These are phyloP conservation scores for Calidris pygmaea DNA, from an alignment of 2,113 vertebrate species.

Conservation along the genomic window DNA sequence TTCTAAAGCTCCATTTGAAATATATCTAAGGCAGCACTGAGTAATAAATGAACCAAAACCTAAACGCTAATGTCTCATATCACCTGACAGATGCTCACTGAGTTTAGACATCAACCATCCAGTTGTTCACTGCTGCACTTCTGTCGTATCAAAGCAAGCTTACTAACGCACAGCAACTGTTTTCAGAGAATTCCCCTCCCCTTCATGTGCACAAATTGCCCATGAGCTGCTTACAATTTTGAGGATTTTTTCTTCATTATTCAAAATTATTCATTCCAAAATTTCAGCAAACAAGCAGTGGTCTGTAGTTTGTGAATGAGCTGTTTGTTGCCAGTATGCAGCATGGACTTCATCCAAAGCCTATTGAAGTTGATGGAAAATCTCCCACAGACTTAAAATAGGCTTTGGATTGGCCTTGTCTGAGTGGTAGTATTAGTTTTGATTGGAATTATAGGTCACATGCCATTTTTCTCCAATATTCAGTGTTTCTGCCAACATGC, in stretches of 20 bases:
- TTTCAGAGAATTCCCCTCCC: not conserved
- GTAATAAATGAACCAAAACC: not conserved
- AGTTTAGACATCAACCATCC: not conserved
- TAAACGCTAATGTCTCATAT: not conserved
- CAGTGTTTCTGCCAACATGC: conserved; percentile 18
- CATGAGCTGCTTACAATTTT: conserved; percentile 16
- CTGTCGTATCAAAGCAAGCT: not conserved
- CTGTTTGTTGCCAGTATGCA: conserved; percentile 46
- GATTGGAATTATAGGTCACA: conserved; percentile 57
- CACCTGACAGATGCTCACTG: not conserved
- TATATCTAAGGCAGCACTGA: not conserved
- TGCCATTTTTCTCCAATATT: conserved; percentile 55
- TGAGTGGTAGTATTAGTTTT: conserved; percentile 27
- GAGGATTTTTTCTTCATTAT: conserved; percentile 50
- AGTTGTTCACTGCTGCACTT: not conserved
- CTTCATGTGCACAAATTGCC: not conserved
- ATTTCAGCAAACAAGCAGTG: conserved; percentile 58
- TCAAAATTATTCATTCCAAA: conserved; percentile 59
- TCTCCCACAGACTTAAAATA: conserved; percentile 53
- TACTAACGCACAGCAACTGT: not conserved
- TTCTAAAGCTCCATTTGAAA: not conserved
- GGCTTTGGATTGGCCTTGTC: conserved; percentile 35
- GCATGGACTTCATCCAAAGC: conserved; percentile 49
- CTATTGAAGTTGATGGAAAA: conserved; percentile 58
- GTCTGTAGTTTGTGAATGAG: conserved; percentile 62